Conservation (phyloP, 2,113 vertebrate species). For the Cariama cristata region DNA sequence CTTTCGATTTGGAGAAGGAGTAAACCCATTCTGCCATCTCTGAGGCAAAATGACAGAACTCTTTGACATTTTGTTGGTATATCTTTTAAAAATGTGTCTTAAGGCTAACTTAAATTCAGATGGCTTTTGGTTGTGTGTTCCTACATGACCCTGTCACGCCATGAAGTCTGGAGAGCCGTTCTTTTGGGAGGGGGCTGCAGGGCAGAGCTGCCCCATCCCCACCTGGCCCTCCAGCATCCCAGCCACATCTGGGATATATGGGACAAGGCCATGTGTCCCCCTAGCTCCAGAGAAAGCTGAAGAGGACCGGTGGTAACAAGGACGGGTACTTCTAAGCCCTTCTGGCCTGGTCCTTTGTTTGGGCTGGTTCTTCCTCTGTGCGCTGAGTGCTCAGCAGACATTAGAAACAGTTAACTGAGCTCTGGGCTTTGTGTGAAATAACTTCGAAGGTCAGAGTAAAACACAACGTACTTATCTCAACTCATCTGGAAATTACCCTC, state of each 20-base stretch:
- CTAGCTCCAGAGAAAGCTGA: neutral
- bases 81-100: neutral
- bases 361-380: neutral
- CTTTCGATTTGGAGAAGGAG: neutral
- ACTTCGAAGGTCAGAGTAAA: neutral
- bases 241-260: neutral
- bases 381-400: neutral
- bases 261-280: neutral
- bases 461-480: neutral
- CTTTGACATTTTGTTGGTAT: neutral
- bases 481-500: constrained; percentile 26
- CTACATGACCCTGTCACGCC: neutral
- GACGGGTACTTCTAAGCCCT: neutral
- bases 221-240: neutral
- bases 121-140: neutral
- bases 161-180: neutral
- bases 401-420: neutral
- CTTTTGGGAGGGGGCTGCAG: neutral
- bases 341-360: neutral
- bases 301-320: neutral
- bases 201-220: neutral
- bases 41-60: neutral
- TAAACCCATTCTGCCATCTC: neutral
- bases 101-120: neutral
- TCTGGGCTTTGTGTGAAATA: neutral